Conservation (phyloP, 2,888 invertebrate species). For the Eupeodes latifasciatus region DNA sequence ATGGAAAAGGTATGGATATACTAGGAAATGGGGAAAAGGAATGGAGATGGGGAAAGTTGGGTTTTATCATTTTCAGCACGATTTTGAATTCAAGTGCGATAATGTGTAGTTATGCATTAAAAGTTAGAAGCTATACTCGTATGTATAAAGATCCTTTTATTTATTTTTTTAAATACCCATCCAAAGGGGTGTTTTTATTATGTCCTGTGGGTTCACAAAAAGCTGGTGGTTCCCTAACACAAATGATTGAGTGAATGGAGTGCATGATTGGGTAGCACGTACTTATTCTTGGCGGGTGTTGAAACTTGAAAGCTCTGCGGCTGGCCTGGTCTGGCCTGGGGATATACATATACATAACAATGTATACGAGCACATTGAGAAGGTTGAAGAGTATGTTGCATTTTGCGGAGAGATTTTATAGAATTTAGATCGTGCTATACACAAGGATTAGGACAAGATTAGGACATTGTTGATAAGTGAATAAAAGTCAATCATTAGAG, state of each 20-base stretch:
- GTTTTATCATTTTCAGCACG: conserved; percentile 46
- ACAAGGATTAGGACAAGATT: background rate
- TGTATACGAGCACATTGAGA: background rate
- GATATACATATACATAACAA: background rate
- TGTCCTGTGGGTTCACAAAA: background rate
- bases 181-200: background rate
- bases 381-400: background rate
- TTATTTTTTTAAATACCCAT: background rate
- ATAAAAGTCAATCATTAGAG: background rate
- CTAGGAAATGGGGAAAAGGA: no score
- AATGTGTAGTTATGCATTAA: conserved; percentile 35
- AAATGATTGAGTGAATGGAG: background rate
- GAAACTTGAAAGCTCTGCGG: background rate
- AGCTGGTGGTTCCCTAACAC: conserved; percentile 7
- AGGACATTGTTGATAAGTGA: background rate
- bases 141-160: conserved; percentile 5
- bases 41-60: background rate
- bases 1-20: conserved; percentile 86
- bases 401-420: background rate
- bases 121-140: conserved; percentile 4
- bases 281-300: conserved; percentile 4
- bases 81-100: conserved; percentile 40
- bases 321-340: background rate
- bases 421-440: background rate
- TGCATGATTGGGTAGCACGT: conserved; percentile 14